phyloP scores from a whole-genome alignment of 1,140 invertebrate genomes.

The Drosophila truncata region DNA sequence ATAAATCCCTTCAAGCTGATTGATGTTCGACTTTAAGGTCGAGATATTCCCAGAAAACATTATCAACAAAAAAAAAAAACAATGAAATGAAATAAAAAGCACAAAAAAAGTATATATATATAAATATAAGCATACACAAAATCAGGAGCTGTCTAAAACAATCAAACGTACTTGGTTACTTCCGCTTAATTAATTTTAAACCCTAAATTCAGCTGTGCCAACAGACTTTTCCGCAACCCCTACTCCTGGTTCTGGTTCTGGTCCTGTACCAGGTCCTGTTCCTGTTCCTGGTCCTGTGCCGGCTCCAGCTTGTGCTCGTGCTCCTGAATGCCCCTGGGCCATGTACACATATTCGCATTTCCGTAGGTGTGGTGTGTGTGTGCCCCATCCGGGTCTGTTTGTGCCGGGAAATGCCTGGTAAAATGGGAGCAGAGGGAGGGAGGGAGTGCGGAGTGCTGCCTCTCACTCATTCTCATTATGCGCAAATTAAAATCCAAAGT shows the following conservation, averaged over 20 bases:
- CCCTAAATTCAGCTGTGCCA: constrained; percentile 72
- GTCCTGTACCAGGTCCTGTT: constrained; percentile 25
- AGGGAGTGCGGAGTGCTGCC: too few relatives aligned
- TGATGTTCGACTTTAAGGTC: background rate
- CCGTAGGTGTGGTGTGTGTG: background rate
- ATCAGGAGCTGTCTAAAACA: constrained; percentile 78
- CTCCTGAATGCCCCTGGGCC: constrained; percentile 33
- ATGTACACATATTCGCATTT: constrained; percentile 32
- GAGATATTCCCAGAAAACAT: background rate
- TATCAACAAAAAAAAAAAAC: background rate
- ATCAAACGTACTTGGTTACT: constrained; percentile 77
- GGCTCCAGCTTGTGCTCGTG: constrained; percentile 26
- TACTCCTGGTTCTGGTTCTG: constrained; percentile 36
- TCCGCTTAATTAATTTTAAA: constrained; percentile 82
- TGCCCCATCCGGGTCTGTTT: background rate
- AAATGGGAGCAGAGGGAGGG: background rate
- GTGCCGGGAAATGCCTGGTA: background rate
- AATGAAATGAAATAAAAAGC: background rate
- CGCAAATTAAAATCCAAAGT: constrained; percentile 71
- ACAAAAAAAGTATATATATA: background rate
- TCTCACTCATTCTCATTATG: constrained; percentile 48
- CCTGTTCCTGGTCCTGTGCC: constrained; percentile 41
- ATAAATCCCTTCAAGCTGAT: background rate
- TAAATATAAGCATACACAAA: constrained; percentile 12
- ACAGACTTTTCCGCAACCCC: constrained; percentile 58